Evolutionary conservation across 2,888 invertebrate species (phyloP).

Genomic region (Ceramica pisi): DNA sequence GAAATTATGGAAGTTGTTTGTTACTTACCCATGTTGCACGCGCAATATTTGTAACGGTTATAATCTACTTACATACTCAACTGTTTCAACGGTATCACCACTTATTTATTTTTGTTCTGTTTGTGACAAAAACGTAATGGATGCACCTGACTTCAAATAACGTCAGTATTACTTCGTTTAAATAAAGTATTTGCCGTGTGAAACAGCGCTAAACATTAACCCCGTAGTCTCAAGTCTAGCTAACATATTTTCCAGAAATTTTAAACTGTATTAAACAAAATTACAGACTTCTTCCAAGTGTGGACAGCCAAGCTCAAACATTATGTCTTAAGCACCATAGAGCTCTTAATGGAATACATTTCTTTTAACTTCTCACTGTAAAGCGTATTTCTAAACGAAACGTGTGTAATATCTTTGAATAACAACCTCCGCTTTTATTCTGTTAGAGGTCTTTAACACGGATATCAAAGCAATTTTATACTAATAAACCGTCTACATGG

Average conservation of each 20-base stretch:
- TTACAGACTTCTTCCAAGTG: slow-evolving; percentile 39
- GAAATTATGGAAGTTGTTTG: slow-evolving; percentile 50
- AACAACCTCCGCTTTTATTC: slow-evolving; percentile 57
- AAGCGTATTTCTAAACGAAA: slow-evolving; percentile 49
- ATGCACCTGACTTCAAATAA: slow-evolving; percentile 9
- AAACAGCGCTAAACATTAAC: slow-evolving; percentile 17
- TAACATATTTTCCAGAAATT: slow-evolving; percentile 50
- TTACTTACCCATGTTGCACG: slow-evolving; percentile 41
- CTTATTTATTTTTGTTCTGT: slow-evolving; percentile 44
- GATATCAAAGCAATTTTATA: slow-evolving; percentile 70
- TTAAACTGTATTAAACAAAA: slow-evolving; percentile 40
- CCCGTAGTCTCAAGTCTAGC: slow-evolving; percentile 13
- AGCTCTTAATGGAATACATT: slow-evolving; percentile 37
- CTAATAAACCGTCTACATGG: slow-evolving; percentile 69
- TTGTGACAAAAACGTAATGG: slow-evolving; percentile 39
- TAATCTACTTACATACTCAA: slow-evolving; percentile 47
- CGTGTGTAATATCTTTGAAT: slow-evolving; percentile 50
- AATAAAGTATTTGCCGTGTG: slow-evolving; percentile 9
- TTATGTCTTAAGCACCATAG: slow-evolving; percentile 40
- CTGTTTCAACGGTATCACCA: slow-evolving; percentile 47
- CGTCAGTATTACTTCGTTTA: not conserved
- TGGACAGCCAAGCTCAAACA: slow-evolving; percentile 14
- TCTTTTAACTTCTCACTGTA: slow-evolving; percentile 40
- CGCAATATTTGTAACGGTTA: slow-evolving; percentile 54
- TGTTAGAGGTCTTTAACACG: slow-evolving; percentile 67